Percentiles rank a stretch among this genome's conserved stretches.
These are phyloP conservation scores for Gymnosoma rotundatum DNA, from an alignment of 2,888 invertebrate species.

Conservation along the genomic window DNA sequence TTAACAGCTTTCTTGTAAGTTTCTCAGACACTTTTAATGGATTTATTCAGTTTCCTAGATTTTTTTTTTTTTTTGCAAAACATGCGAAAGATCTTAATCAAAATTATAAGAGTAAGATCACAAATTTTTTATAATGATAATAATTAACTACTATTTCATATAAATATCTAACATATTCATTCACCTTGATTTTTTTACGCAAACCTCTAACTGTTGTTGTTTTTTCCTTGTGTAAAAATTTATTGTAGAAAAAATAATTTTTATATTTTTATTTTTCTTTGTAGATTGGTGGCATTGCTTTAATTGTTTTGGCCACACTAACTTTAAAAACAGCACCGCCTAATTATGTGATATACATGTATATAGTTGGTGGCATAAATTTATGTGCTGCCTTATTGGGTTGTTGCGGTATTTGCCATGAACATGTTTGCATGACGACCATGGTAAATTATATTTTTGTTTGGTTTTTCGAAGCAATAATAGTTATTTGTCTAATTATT, in stretches of 20 bases:
- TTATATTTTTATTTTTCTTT: conserved; percentile 17
- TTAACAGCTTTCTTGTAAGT: no score
- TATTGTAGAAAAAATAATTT: no score
- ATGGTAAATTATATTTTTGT: conserved; percentile 72
- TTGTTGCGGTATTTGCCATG: conserved; percentile 77
- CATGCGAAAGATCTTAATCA: no score
- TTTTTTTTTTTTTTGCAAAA: no score
- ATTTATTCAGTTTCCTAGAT: no score
- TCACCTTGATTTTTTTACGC: no score
- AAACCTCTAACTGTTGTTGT: background rate
- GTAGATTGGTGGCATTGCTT: conserved; percentile 75
- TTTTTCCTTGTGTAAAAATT: no score
- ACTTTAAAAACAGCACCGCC: conserved; percentile 72
- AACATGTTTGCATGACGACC: conserved; percentile 76
- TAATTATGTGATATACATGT: conserved; percentile 73
- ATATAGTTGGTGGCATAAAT: conserved; percentile 74
- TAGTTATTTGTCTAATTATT: conserved; percentile 38
- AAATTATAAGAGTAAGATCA: no score
- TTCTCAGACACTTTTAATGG: no score
- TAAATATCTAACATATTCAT: no score
- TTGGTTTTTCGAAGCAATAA: no score
- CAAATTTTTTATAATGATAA: background rate
- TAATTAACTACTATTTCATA: background rate
- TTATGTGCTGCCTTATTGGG: conserved; percentile 76
- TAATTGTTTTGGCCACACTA: conserved; percentile 74